Base-by-base conservation (phyloP, 1,140 invertebrate genomes). In the Chrysopa pallens region DNA sequence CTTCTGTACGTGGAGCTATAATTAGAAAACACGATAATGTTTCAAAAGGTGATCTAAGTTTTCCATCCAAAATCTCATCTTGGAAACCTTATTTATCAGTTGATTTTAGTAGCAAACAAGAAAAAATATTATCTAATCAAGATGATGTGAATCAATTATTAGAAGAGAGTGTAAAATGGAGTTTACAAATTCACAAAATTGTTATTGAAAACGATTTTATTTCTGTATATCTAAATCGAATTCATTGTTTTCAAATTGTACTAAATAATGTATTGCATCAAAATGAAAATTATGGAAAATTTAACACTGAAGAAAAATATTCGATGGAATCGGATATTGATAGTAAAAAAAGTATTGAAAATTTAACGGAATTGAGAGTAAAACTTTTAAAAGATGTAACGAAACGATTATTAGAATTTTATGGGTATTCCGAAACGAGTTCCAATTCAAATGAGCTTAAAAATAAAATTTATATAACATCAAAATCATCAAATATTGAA, bases 1-100 rank as follows among this genome's bases (percentile, higher is more conserved):
- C 17, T 3, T 8, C 8, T 11, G 6, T 7, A 39, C 12, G 9
- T 11, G 15, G 17, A 27, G 14, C 9, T 11, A 39, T 39, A 3
- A 27, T 39, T 39, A 15, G 38, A 27, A 8, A 9, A 29, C 8
- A 39, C 28, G 28, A 39, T 28, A 27, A 27, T 39, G 28, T 27
- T 27, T 27, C 28, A 8, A 13, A 39, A 11, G 55, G 57, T n/a
- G 57, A 59, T 41, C 41, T 59, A 13, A 59, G 55, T 49, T 56
- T 57, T 44, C 53, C 55, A 14, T 38, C 52, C 36, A 38, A 46
- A 14, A 36, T 48, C 27, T 48, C 48, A 33, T 52, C 47, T 42
- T 58, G 56, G 17, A 23, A 23, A 23, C 17, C 17, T 23, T 23
- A 23, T 23, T 23, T 23, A 23, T 23, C 17, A 2, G 17, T 23